Base-by-base conservation (phyloP, 2,888 invertebrate genomes). In the Argyra leucocephala region DNA sequence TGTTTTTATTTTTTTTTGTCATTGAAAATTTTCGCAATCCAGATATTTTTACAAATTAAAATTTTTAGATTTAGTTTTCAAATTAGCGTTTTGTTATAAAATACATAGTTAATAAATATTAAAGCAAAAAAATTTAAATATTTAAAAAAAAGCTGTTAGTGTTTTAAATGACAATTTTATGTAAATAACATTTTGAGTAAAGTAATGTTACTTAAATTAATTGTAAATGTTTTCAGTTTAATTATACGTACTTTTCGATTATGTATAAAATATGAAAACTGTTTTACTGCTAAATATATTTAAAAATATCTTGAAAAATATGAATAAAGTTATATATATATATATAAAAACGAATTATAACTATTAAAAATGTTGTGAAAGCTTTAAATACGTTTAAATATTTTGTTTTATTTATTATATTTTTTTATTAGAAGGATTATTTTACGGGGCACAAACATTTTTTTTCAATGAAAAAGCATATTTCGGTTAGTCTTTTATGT, bases 341-440 rank as follows among this genome's bases (percentile, higher is more conserved):
- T n/a, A n/a, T n/a, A 31, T 7, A 31, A 10, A 31, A 31, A 31
- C 6, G 10, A 37, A 37, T 10, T 37, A 5, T 37, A 37, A 37
- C 12, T 3, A 37, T 37, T 37, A 37, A 37, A 31, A 37, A 37
- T 37, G 12, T 37, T 37, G 37, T 37, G 9, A 37, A 12, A 37
- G 37, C 37, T 37, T 37, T 37, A 37, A 37, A 37, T 37, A 37
- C 37, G 15, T 37, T 31, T 37, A 37, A 37, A 37, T 37, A 37
- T 37, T 37, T 37, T 12, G 37, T 37, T 37, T 37, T 37, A 37
- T 37, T 63, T 67, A 22, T 63, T 26, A 26, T 6, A 26, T 6
- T 26, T 7, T 26, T 26, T 26, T 26, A 26, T 7, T n/a, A n/a
- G n/a, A n/a, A n/a, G n/a, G n/a, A n/a, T n/a, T n/a, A n/a, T n/a